These are phyloP conservation scores for Oxyura jamaicensis DNA, from an alignment of 2,113 vertebrate genomes.

Conservation along the genomic window DNA sequence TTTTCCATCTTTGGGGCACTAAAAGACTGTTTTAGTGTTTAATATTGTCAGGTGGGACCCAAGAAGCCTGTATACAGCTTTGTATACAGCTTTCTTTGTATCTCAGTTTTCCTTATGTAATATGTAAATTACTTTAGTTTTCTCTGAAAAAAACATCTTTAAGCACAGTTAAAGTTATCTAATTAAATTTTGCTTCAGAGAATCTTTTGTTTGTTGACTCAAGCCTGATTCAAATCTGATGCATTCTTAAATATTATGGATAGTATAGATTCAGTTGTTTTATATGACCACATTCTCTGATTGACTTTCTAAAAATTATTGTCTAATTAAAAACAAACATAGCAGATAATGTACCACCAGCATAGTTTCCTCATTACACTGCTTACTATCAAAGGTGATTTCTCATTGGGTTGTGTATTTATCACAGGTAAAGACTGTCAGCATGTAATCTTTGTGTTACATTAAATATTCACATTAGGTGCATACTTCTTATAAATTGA, in stretches of 20 bases:
- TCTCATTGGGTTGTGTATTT: neutral
- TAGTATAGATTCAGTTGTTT: neutral
- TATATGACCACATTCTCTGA: neutral
- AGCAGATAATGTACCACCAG: neutral
- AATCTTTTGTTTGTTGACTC: neutral
- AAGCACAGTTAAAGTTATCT: neutral
- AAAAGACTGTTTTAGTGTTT: neutral
- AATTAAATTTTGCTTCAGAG: neutral
- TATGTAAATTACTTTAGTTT: neutral
- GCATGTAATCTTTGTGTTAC: neutral
- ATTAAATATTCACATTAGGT: neutral
- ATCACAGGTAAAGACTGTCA: neutral
- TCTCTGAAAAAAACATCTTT: neutral
- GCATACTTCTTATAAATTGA: neutral
- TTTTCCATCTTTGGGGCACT: neutral
- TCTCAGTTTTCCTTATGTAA: neutral
- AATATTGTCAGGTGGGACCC: neutral
- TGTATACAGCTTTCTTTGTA: neutral
- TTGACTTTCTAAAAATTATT: conserved; percentile 11
- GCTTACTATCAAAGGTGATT: neutral
- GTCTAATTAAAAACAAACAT: neutral
- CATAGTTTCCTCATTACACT: neutral
- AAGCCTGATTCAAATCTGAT: neutral
- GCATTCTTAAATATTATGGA: neutral
- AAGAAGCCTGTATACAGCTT: neutral